Percentiles rank a stretch among this genome's conserved stretches.
Evolutionary conservation across 2,888 invertebrate species (phyloP).

Genomic region (Ornithoptera alexandrae): DNA sequence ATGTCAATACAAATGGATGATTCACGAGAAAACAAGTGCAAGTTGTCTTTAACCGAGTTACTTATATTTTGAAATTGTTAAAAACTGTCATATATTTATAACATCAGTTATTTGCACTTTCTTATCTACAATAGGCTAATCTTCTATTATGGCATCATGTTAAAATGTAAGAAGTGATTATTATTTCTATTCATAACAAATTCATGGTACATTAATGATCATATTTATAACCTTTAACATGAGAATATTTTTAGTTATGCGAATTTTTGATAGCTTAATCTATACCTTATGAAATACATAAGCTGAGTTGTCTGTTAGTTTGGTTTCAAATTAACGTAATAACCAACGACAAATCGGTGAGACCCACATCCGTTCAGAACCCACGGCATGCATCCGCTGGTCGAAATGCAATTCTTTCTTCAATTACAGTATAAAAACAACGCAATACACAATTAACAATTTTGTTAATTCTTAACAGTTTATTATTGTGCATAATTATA

Average conservation of each 20-base stretch:
- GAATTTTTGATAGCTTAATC: not conserved
- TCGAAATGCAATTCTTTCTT: constrained; percentile 4
- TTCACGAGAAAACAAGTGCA: not conserved
- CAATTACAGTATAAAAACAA: not conserved
- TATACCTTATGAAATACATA: not conserved
- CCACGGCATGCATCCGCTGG: constrained; percentile 7
- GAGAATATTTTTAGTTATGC: not conserved
- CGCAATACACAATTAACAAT: not conserved
- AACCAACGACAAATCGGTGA: not conserved
- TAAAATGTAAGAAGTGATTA: too few relatives aligned
- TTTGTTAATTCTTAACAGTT: not conserved
- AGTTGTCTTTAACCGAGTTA: not conserved
- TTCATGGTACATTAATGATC: not conserved
- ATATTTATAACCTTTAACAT: not conserved
- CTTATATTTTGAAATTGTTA: not conserved
- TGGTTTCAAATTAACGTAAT: constrained; percentile 10
- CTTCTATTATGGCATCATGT: too few relatives aligned
- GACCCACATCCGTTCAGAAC: constrained; percentile 11
- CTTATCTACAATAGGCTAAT: too few relatives aligned
- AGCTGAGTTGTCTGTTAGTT: not conserved
- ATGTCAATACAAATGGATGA: constrained; percentile 1
- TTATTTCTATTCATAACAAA: too few relatives aligned
- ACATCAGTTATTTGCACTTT: not conserved
- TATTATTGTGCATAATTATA: too few relatives aligned
- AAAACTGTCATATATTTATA: too few relatives aligned